Evolutionary conservation across 2,888 invertebrate genomes (phyloP).

Genomic region (Perithous albicinctus): DNA sequence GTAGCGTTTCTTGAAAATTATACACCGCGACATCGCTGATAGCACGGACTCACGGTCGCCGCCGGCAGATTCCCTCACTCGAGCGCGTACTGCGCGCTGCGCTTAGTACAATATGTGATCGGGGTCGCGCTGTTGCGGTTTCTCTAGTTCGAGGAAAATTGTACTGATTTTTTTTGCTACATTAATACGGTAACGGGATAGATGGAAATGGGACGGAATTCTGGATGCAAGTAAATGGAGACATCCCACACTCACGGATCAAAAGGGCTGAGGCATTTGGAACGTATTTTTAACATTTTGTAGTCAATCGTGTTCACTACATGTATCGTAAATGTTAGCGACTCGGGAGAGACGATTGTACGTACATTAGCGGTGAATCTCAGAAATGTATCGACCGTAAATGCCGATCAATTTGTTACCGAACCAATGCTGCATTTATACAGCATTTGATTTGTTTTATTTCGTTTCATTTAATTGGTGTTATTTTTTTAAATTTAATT

Average conservation of each 20-base stretch:
- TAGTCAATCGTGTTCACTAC: too few species aligned
- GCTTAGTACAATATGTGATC: conserved; percentile 43
- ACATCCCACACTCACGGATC: not conserved
- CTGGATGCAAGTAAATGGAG: not conserved
- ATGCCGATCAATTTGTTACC: too few species aligned
- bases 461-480: too few species aligned
- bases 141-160: conserved; percentile 1
- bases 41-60: conserved; percentile 63
- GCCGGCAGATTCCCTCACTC: conserved; percentile 41
- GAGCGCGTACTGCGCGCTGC: not conserved
- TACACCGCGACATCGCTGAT: conserved; percentile 68
- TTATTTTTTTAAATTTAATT: too few species aligned
- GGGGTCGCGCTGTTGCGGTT: conserved; percentile 7
- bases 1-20: conserved; percentile 70
- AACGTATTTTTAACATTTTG: too few species aligned
- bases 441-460: too few species aligned
- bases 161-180: not conserved
- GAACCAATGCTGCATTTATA: too few species aligned
- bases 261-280: too few species aligned
- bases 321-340: too few species aligned
- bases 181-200: not conserved
- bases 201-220: not conserved
- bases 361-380: too few species aligned
- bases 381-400: too few species aligned
- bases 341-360: too few species aligned